Base-by-base conservation (phyloP, 2,113 vertebrate species). In the Phaethornis superciliosus region DNA sequence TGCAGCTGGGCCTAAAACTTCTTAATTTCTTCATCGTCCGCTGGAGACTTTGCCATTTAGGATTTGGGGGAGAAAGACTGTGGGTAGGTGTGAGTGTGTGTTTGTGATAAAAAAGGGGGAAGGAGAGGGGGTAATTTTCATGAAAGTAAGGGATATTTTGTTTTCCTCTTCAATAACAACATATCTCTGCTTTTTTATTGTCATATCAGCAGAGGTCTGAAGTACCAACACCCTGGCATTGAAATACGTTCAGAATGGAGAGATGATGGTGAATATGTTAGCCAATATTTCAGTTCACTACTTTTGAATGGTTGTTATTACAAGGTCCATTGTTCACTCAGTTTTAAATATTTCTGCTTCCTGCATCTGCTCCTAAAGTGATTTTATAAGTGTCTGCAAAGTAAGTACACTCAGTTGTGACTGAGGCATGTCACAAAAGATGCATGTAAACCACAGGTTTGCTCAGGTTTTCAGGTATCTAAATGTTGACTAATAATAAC, bases 81-180 rank as follows among this genome's bases (percentile, higher is more conserved):
- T 0, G 3, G 8, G 15, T 33, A 33, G 6, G 2, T 68, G 24
- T n/a, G n/a, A 65, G 21, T 22, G 8, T 3, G 1, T 1, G 1
- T 58, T 27, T 52, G 13, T 47, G 52, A 64, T 52, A 24, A 65
- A 84, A 58, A 15, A 0, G 0, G 9, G 16, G 20, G 11, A 12
- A 74, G 85, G n/a, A 71, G 17, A 60, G 5, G 1, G 33, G 30
- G 67, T 62, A 1, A 78, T 93, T 93, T 75, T 56, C 51, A 89
- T 70, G 33, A 86, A 77, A 90, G n/a, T 2, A 2, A 49, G 70
- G 67, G 20, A 23, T 24, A 16, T 54, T 15, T 28, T 19, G 13
- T 52, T 70, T 88, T 83, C 59, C 15, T 72, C 28, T 67, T 44
- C 35, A 52, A 13, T 52, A 83, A 23, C 28, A 51, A 37, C 26